Base-by-base conservation (phyloP, 2,113 vertebrate species). In the Protobothrops flavoviridis region DNA sequence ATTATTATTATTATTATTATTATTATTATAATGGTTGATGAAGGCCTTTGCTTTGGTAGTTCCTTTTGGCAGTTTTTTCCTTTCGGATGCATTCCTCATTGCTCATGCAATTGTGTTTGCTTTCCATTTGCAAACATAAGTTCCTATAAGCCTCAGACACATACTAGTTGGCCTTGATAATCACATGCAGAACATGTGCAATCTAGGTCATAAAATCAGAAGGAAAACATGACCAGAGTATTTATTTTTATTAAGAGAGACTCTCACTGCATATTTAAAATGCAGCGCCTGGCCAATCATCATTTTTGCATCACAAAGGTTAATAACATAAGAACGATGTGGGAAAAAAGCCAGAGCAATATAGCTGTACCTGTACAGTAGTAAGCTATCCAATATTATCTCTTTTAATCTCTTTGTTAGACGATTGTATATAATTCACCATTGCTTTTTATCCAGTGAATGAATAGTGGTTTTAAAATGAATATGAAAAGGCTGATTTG, bases 391-490 rank as follows among this genome's bases (percentile, higher is more conserved):
- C 95, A 94, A 95, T 96, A 95, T 96, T 93, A 96, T 94, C 95
- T 87, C 85, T 96, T 95, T 95, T 95, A 97, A 96, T 94, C 95
- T 96, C 45, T 90, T 95, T 94, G 90, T 95, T 96, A 96, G 95
- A 91, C 94, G 91, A 95, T 23, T 89, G 74, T 94, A 91, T 94
- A 96, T 96, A 96, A 96, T 96, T 96, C 92, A 94, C 94, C 95
- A 94, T 57, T 89, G 10, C 39, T 69, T 96, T 96, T 33, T 57
- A 39, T 64, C 20, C 74, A 93, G 96, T 95, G 96, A 94, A 95
- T 96, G 94, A 95, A 95, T 96, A 93, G 48, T 52, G 52, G n/a
- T 90, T 74, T 61, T 97, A 94, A 96, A 97, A 95, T 95, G 94
- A 20, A 26, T n/a, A 74, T 74, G 12, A 91, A 96, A 95, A 96